Base-by-base conservation (phyloP, 2,888 invertebrate species). In the Scaptomyza reducta region DNA sequence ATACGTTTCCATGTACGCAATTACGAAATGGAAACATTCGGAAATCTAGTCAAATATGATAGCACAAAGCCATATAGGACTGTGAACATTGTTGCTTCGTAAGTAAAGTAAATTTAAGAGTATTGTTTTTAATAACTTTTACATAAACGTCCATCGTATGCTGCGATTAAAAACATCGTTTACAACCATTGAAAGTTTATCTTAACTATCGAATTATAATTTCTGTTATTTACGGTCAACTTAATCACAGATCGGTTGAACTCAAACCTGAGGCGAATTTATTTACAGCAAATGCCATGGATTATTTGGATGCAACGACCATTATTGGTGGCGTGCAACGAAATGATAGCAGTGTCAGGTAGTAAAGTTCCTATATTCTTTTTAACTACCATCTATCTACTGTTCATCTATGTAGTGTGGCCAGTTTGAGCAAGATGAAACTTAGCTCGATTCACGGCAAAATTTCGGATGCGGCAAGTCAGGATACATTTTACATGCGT, bases 1-100 rank as follows among this genome's bases (percentile, higher is more conserved):
- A 72, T 85, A 0, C 44, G 59, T 0, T 65, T 35, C 7, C 70
- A 89, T 22, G 68, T 81, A 1, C 61, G 69, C 3, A 89, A 89
- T 59, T 91, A 85, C 14, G 82, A 91, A 46, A 27, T 89, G 25
- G 75, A 80, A 10, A 45, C 54, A 1, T 91, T 77, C 56, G 89
- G 89, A 2, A 85, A 91, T 72, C 76, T 91, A 27, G 33, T 89
- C 1, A 77, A 79, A n/a, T 70, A 51, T 5, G 31, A 58, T 16
- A 2, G 14, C 0, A n/a, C 45, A 0, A 47, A 54, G 22, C 49
- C 75, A 1, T 38, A 22, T 2, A n/a, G n/a, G 2, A 33, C 1
- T 6, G 69, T 76, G n/a, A 2, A 6, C 0, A 16, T 87, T 0
- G 7, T 9, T 0, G 88, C 80, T 7, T 33, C 57, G 84, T 84